Evolutionary conservation across 1,140 invertebrate genomes (phyloP).

Genomic region (Condylostylus longicornis): DNA sequence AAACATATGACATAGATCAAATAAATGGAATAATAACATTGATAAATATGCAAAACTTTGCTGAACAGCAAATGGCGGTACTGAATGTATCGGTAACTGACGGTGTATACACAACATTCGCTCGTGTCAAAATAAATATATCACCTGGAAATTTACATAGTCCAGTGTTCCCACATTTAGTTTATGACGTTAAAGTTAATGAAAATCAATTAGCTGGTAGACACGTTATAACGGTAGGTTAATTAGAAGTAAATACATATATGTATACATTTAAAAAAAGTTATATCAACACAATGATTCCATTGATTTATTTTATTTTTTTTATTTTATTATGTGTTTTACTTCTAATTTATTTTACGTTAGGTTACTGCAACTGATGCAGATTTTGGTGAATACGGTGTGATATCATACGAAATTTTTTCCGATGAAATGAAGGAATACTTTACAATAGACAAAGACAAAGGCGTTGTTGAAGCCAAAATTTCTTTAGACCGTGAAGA

Average conservation of each 20-base stretch:
- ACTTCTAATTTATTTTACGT: not conserved
- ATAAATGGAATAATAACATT: conserved; percentile 45
- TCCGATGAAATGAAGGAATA: conserved; percentile 59
- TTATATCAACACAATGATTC: too few species aligned
- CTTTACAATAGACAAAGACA: conserved; percentile 62
- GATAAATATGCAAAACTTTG: conserved; percentile 43
- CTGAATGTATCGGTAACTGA: conserved; percentile 84
- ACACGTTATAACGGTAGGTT: conserved; percentile 44
- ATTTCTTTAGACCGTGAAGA: conserved; percentile 65
- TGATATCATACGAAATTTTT: conserved; percentile 62
- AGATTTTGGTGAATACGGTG: conserved; percentile 68
- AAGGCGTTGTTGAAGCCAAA: conserved; percentile 64
- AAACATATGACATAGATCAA: conserved; percentile 67
- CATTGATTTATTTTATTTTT: conserved; percentile 8
- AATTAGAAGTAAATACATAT: not conserved
- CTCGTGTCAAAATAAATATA: conserved; percentile 63
- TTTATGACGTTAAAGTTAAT: conserved; percentile 57
- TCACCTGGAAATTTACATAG: conserved; percentile 63
- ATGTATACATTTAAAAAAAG: too few species aligned
- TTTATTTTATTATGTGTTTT: not conserved
- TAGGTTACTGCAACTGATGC: conserved; percentile 62
- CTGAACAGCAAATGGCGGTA: conserved; percentile 41
- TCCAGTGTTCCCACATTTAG: conserved; percentile 58
- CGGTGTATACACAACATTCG: conserved; percentile 75
- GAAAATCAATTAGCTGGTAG: conserved; percentile 71